These are phyloP conservation scores for Calliphora vicina DNA, from an alignment of 1,140 invertebrate genomes.

Conservation along the genomic window DNA sequence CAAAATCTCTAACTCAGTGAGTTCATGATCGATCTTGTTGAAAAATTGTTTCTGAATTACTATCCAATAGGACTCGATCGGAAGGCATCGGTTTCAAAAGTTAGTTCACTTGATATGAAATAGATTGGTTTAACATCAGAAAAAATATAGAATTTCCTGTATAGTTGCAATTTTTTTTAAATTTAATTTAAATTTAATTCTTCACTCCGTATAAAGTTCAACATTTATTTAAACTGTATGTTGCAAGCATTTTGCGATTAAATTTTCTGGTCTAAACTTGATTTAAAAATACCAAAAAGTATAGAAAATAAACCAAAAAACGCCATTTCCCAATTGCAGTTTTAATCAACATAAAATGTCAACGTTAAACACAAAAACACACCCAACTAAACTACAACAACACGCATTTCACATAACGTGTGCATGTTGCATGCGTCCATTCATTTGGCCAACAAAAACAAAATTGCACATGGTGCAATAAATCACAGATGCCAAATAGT, in stretches of 20 bases:
- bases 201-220: neutral
- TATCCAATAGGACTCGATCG: too few relatives aligned
- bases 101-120: too few relatives aligned
- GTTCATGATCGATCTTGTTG: too few relatives aligned
- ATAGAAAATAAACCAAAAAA: neutral
- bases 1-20: too few relatives aligned
- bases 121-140: too few relatives aligned
- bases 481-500: slow-evolving; percentile 21
- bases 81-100: too few relatives aligned
- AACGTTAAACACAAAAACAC: neutral
- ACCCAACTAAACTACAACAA: neutral
- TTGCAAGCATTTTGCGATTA: neutral
- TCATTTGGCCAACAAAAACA: neutral
- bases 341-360: slow-evolving; percentile 34
- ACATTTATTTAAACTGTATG: neutral
- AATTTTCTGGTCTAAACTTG: neutral
- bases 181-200: too few relatives aligned
- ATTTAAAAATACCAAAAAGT: neutral
- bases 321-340: slow-evolving; percentile 15
- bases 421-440: neutral
- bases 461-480: slow-evolving; percentile 18
- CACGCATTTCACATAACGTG: neutral
- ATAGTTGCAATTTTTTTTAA: too few relatives aligned
- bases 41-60: too few relatives aligned
- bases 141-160: too few relatives aligned